Evolutionary conservation across 2,113 vertebrate species (phyloP).

Genomic region (Chloroceryle aenea): DNA sequence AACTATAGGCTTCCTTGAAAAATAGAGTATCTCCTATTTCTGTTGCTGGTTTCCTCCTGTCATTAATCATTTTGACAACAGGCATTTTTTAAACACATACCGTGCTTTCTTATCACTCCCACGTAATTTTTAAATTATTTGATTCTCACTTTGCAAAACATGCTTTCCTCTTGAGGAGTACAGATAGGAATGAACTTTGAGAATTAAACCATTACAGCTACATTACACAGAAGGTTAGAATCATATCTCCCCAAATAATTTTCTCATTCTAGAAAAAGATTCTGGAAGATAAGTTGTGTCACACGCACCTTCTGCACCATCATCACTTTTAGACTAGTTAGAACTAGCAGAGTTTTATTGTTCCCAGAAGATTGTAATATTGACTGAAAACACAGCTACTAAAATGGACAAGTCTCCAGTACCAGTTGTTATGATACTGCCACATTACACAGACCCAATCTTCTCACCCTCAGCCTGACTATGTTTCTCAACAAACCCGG

Average conservation of each 20-base stretch:
- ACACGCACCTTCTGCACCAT: neutral
- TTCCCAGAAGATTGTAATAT: neutral
- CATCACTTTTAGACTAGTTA: neutral
- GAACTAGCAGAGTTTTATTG: neutral
- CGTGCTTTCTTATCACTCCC: neutral
- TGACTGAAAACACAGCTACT: neutral
- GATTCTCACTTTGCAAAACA: neutral
- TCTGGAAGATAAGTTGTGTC: neutral
- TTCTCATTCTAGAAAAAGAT: neutral
- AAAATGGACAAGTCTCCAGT: neutral
- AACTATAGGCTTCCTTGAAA: conserved; percentile 3
- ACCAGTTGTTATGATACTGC: neutral
- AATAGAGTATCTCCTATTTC: neutral
- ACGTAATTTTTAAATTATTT: neutral
- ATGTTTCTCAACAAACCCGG: neutral
- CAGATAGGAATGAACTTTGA: neutral
- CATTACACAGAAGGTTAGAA: neutral
- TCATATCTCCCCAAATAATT: neutral
- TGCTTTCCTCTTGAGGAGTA: neutral
- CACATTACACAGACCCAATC: neutral
- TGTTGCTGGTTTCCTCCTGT: neutral
- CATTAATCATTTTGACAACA: neutral
- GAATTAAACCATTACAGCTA: neutral
- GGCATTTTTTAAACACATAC: neutral
- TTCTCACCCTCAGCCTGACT: neutral